phyloP scores from a whole-genome alignment of 2,797 vertebrate genomes.

The Miichthys miiuy region DNA sequence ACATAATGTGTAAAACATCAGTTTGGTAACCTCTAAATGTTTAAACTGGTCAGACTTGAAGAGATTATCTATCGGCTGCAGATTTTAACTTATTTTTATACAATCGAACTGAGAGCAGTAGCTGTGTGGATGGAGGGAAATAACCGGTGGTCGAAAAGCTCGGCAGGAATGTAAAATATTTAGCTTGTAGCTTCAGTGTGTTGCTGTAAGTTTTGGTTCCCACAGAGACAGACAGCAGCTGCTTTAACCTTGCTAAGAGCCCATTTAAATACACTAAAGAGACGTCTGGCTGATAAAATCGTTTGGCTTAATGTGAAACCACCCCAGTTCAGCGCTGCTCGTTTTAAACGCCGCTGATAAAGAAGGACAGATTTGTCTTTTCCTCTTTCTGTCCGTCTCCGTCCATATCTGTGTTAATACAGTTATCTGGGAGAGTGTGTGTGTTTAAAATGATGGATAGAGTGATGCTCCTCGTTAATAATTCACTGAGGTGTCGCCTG shows the following conservation, averaged over 20 bases:
- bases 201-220: neutral
- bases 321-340: slow-evolving; percentile 60
- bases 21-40: no score
- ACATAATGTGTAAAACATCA: no score
- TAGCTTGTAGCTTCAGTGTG: neutral
- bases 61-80: no score
- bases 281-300: slow-evolving; percentile 62
- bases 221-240: slow-evolving; percentile 29
- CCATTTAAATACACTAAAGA: slow-evolving; percentile 68
- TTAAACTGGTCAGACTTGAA: no score
- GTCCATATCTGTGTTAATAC: slow-evolving; percentile 53
- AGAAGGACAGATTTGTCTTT: slow-evolving; percentile 60
- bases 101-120: no score
- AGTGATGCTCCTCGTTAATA: slow-evolving; percentile 69
- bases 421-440: slow-evolving; percentile 46
- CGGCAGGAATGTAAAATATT: neutral
- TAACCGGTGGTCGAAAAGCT: neutral
- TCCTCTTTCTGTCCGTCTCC: slow-evolving; percentile 35
- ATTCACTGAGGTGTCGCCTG: slow-evolving; percentile 77
- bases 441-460: slow-evolving; percentile 73
- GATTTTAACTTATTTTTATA: no score
- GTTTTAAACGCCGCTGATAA: slow-evolving; percentile 61
- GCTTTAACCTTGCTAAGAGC: slow-evolving; percentile 66
- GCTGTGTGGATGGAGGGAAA: no score
- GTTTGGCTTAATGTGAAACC: slow-evolving; percentile 67